phyloP scores from a whole-genome alignment of 2,797 vertebrate genomes.

The Anas capensis region DNA sequence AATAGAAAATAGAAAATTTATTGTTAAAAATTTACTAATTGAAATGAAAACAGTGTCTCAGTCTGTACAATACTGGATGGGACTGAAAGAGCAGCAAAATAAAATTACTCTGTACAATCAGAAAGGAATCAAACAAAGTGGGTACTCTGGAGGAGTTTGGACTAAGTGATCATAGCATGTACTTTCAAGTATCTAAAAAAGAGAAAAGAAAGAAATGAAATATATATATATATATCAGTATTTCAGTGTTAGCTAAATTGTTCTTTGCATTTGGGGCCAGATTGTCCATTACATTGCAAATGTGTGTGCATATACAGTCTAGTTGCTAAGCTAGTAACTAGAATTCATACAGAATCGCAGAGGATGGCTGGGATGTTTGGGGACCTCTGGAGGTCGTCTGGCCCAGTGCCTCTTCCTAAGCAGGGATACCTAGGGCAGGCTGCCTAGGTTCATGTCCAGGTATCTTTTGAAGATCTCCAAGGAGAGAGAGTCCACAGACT shows the following conservation, averaged over 20 bases:
- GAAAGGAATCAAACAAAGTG: not conserved
- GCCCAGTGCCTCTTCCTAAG: not conserved
- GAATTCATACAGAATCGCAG: too few relatives aligned
- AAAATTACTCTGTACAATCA: not conserved
- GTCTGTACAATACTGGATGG: not conserved
- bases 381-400: not conserved
- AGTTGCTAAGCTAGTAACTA: not conserved
- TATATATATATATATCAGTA: too few relatives aligned
- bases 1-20: not conserved
- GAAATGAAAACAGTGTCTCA: not conserved
- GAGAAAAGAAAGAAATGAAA: too few relatives aligned
- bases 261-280: not conserved
- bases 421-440: not conserved
- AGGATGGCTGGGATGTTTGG: too few relatives aligned
- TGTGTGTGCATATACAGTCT: accelerated
- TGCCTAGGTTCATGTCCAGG: not conserved
- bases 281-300: not conserved
- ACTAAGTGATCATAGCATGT: accelerated
- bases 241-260: not conserved
- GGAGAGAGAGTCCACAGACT: not conserved
- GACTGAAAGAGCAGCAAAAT: not conserved
- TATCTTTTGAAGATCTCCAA: not conserved
- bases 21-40: not conserved
- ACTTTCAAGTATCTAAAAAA: not conserved
- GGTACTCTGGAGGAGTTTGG: not conserved